Evolutionary conservation across 2,113 vertebrate species (phyloP).

Genomic region (Saguinus imperator): DNA sequence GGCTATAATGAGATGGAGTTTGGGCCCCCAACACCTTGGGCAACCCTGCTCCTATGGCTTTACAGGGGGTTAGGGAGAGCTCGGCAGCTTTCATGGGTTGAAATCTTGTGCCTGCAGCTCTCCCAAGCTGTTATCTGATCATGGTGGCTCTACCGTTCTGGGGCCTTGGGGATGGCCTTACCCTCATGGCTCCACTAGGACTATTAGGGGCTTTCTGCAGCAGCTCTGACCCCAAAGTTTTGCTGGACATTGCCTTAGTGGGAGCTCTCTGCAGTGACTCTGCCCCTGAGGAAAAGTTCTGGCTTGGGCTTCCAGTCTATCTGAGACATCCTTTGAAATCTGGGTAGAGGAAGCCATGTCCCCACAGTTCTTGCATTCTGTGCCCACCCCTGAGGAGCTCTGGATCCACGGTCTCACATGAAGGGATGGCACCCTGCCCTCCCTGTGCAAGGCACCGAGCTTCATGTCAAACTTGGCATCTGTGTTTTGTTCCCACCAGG

Average conservation of each 20-base stretch:
- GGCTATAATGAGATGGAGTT: background rate
- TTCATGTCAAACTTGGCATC: background rate
- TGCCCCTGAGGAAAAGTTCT: background rate
- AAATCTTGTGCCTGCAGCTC: background rate
- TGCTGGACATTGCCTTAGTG: background rate
- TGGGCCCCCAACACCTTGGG: background rate
- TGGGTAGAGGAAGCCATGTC: background rate
- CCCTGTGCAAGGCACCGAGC: accelerated
- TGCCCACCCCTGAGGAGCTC: too few species aligned
- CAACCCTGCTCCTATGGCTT: background rate
- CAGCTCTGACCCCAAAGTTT: background rate
- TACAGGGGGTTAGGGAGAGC: background rate
- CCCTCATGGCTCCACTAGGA: background rate
- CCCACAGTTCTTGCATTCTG: background rate
- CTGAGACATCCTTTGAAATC: background rate
- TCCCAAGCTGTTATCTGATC: background rate
- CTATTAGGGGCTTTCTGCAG: background rate
- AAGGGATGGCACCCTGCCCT: accelerated
- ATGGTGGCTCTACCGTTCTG: background rate
- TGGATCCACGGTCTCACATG: background rate
- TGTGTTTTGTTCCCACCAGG: background rate
- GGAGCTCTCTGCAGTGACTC: background rate
- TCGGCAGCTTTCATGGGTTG: background rate
- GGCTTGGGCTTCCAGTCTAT: background rate
- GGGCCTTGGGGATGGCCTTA: background rate